phyloP scores from a whole-genome alignment of 2,113 vertebrate species.

The Thunnus thynnus region DNA sequence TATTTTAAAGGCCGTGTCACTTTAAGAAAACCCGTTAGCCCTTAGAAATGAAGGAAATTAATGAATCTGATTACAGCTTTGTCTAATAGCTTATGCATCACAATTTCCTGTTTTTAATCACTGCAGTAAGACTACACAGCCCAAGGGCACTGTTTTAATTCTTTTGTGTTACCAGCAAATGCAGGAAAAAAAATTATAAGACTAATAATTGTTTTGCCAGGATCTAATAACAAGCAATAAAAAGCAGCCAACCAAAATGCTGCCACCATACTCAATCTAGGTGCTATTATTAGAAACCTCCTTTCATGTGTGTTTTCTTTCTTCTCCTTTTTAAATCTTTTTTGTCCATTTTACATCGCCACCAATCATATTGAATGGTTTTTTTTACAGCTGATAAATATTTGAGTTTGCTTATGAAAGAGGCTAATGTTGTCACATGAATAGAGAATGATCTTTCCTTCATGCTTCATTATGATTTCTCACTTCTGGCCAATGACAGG shows the following conservation, averaged over 20 bases:
- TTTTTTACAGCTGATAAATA: conserved; percentile 90
- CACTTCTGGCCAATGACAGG: conserved; percentile 90
- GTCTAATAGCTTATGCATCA: conserved; percentile 96
- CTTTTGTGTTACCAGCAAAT: conserved; percentile 97
- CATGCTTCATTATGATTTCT: conserved; percentile 95
- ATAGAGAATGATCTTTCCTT: conserved; percentile 95
- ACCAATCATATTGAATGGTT: conserved; percentile 89
- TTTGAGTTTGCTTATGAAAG: conserved; percentile 94
- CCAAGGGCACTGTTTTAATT: conserved; percentile 97
- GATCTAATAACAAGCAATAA: conserved; percentile 99
- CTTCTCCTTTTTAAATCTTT: conserved; percentile 73
- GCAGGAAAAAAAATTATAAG: conserved; percentile 86
- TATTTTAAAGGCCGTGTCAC: conserved; percentile 85
- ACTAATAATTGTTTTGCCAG: conserved; percentile 93
- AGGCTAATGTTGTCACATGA: conserved; percentile 94
- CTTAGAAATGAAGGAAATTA: conserved; percentile 94
- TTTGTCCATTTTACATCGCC: conserved; percentile 85
- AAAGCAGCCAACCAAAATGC: conserved; percentile 95
- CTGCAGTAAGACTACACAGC: conserved; percentile 93
- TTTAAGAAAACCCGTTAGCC: conserved; percentile 91
- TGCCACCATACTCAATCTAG: conserved; percentile 90
- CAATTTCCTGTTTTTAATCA: conserved; percentile 99
- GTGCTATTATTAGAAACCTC: conserved; percentile 89
- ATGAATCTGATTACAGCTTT: conserved; percentile 98
- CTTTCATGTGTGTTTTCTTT: conserved; percentile 77